A percentile compares a stretch with the other conserved stretches of the same genome.
These are phyloP conservation scores for Pluvianellus socialis DNA, from an alignment of 2,113 vertebrate species.

Conservation along the genomic window DNA sequence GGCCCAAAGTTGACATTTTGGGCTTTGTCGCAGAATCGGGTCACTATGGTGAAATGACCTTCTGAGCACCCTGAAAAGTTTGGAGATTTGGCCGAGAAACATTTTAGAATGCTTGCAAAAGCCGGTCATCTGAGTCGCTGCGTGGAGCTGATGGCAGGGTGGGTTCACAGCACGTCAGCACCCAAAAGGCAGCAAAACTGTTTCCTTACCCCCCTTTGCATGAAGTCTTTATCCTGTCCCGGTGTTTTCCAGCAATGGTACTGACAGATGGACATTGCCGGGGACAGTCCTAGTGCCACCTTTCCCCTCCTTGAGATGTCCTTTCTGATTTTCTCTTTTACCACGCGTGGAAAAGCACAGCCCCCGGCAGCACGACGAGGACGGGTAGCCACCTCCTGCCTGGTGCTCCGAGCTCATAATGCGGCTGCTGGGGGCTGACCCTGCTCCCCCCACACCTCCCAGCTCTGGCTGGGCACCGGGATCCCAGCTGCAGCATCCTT, in stretches of 20 bases:
- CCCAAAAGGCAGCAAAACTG: neutral
- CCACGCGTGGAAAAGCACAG: neutral
- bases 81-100: neutral
- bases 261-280: neutral
- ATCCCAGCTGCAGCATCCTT: neutral
- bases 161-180: accelerated
- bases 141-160: neutral
- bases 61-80: neutral
- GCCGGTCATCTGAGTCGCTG: neutral
- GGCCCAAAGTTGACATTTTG: neutral
- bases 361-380: neutral
- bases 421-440: neutral
- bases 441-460: accelerated
- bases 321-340: neutral
- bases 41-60: conserved; percentile 25
- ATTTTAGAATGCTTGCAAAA: neutral
- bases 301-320: neutral
- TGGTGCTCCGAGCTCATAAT: neutral
- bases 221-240: neutral
- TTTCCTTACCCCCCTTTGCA: neutral
- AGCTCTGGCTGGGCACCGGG: neutral
- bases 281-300: neutral
- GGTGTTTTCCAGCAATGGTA: neutral
- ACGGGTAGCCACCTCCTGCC: neutral
- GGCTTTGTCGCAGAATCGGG: neutral